These are phyloP conservation scores for Colletes collaris DNA, from an alignment of 2,888 invertebrate genomes.

Conservation along the genomic window DNA sequence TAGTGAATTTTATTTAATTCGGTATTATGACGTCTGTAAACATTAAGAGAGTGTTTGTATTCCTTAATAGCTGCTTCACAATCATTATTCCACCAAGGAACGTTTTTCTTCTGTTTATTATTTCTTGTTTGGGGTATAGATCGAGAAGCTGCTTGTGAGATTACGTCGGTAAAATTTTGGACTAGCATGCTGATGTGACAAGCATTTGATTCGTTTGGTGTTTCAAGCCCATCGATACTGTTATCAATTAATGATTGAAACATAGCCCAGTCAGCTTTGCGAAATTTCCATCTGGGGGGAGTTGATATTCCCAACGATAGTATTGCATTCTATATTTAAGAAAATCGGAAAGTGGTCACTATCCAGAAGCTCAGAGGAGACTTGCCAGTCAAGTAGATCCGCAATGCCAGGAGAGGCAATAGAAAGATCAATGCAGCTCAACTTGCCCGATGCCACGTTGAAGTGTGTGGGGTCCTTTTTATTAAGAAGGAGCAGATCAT, in stretches of 20 bases:
- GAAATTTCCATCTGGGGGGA: conserved; percentile 49
- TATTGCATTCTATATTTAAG: conserved; percentile 11
- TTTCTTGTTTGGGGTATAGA: conserved; percentile 18
- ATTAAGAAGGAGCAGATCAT: conserved; percentile 47
- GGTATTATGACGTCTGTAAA: conserved; percentile 46
- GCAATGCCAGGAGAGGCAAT: conserved; percentile 41
- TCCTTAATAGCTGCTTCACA: conserved; percentile 31
- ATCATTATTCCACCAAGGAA: conserved; percentile 61
- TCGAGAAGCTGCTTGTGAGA: conserved; percentile 39
- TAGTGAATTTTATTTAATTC: conserved; percentile 44
- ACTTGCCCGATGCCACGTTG: conserved; percentile 31
- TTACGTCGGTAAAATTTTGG: conserved; percentile 4
- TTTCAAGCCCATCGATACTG: conserved; percentile 19
- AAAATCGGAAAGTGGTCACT: conserved; percentile 60
- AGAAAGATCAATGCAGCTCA: conserved; percentile 58
- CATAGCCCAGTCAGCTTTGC: conserved; percentile 52
- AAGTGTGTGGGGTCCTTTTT: conserved; percentile 54
- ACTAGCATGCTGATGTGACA: neutral
- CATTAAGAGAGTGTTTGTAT: conserved; percentile 48
- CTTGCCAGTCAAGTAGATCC: conserved; percentile 36
- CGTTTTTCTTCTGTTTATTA: neutral
- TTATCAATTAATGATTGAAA: conserved; percentile 22
- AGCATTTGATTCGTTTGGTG: neutral
- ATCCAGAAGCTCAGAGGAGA: conserved; percentile 18
- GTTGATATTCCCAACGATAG: neutral